Percentiles rank a stretch among this genome's conserved stretches.
These are phyloP conservation scores for Cephonodes hylas DNA, from an alignment of 2,888 invertebrate species.

Conservation along the genomic window DNA sequence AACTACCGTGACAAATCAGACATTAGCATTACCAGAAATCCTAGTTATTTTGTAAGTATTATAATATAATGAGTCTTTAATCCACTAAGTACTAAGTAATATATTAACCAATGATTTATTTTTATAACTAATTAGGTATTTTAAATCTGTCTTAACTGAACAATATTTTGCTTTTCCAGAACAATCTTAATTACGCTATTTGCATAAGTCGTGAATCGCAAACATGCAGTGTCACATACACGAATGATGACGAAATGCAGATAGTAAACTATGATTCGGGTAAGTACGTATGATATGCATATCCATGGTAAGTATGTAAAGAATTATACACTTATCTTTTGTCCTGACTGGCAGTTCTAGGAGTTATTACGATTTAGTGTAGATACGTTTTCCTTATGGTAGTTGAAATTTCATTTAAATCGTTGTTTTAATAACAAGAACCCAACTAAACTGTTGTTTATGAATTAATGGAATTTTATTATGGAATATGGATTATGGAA, in stretches of 20 bases:
- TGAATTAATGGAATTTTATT: too few relatives aligned
- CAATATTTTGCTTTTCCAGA: conserved; percentile 76
- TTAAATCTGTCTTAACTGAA: neutral
- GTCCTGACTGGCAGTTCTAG: too few relatives aligned
- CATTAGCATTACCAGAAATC: conserved; percentile 74
- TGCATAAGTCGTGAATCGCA: conserved; percentile 83
- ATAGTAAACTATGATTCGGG: conserved; percentile 85
- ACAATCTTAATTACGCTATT: conserved; percentile 88
- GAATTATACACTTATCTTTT: too few relatives aligned
- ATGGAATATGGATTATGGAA: too few relatives aligned
- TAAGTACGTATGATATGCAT: conserved; percentile 43
- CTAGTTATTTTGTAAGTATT: conserved; percentile 83
- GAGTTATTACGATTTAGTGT: too few relatives aligned
- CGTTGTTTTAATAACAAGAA: too few relatives aligned
- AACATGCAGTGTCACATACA: conserved; percentile 85
- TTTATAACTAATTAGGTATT: too few relatives aligned
- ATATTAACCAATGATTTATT: neutral
- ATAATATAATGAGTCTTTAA: neutral
- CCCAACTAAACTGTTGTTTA: too few relatives aligned
- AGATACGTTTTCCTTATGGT: too few relatives aligned
- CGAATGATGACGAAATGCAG: conserved; percentile 82
- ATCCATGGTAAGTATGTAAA: too few relatives aligned
- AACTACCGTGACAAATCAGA: conserved; percentile 84
- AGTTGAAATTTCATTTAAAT: too few relatives aligned
- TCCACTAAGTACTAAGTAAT: neutral